Percentiles rank a stretch among this genome's conserved stretches.
Conservation (phyloP, 2,797 vertebrate species). For the Poeciliopsis presidionis region DNA sequence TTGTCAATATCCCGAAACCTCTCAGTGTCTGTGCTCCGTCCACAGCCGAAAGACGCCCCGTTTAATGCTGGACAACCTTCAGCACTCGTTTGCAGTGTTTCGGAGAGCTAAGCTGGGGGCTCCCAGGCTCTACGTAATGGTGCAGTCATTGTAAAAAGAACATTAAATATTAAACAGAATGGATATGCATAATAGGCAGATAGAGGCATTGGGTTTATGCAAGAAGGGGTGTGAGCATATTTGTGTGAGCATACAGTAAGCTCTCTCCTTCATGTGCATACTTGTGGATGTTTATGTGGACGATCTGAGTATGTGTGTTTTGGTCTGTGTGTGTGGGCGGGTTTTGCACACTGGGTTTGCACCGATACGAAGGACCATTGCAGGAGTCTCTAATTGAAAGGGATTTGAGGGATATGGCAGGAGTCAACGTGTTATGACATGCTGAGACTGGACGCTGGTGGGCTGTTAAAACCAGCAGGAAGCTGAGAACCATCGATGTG, state of each 20-base stretch:
- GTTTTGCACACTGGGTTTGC: conserved; percentile 65
- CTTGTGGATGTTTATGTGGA: conserved; percentile 37
- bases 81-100: conserved; percentile 59
- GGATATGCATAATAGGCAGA: conserved; percentile 78
- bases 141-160: conserved; percentile 77
- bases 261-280: conserved; percentile 49
- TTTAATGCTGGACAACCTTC: conserved; percentile 53
- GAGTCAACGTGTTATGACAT: conserved; percentile 74
- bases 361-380: conserved; percentile 66
- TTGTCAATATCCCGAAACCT: conserved; percentile 31
- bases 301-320: conserved; percentile 19
- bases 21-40: conserved; percentile 10
- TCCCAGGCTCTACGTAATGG: conserved; percentile 71
- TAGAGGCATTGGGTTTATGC: conserved; percentile 55
- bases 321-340: conserved; percentile 42
- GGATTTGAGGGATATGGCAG: conserved; percentile 76
- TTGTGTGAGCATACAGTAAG: conserved; percentile 41
- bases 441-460: conserved; percentile 72
- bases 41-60: conserved; percentile 30
- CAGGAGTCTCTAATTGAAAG: conserved; percentile 83
- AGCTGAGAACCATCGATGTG: conserved; percentile 66
- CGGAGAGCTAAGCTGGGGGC: conserved; percentile 58
- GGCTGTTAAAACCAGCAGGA: conserved; percentile 77
- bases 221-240: conserved; percentile 21
- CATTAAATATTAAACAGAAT: conserved; percentile 80